Percentiles rank a stretch among this genome's conserved stretches.
Conservation (phyloP, 2,888 invertebrate species). For the Myopa tessellatipennis region DNA sequence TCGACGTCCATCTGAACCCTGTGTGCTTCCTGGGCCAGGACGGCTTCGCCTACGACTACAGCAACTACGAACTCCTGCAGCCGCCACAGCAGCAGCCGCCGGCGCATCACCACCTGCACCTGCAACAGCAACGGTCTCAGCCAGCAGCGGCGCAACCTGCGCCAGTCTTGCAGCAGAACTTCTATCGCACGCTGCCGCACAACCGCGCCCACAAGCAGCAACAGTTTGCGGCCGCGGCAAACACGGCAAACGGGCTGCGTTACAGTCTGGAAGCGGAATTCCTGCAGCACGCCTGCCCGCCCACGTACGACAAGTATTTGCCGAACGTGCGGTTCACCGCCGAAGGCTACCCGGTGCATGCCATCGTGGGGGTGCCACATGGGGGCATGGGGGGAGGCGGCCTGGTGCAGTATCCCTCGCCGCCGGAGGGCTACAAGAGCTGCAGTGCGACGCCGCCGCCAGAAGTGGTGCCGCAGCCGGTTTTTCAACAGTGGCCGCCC, state of each 20-base stretch:
- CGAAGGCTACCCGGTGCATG: slow-evolving; percentile 78
- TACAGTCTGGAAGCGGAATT: slow-evolving; percentile 77
- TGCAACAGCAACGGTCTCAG: slow-evolving; percentile 54
- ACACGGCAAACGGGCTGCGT: slow-evolving; percentile 71
- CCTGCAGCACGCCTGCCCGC: slow-evolving; percentile 69
- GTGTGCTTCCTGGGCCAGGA: slow-evolving; percentile 82
- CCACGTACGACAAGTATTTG: slow-evolving; percentile 71
- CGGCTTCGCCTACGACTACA: slow-evolving; percentile 73
- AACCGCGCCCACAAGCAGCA: slow-evolving; percentile 70
- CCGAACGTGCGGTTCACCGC: slow-evolving; percentile 79
- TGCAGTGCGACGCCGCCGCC: slow-evolving; percentile 48
- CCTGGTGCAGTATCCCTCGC: slow-evolving; percentile 74
- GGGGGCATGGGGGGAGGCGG: neutral
- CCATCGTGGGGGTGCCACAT: slow-evolving; percentile 60
- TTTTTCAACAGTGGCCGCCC: slow-evolving; percentile 70
- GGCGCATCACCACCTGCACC: slow-evolving; percentile 48
- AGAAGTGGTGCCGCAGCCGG: slow-evolving; percentile 22
- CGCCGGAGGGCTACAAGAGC: slow-evolving; percentile 75
- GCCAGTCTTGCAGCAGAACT: slow-evolving; percentile 67
- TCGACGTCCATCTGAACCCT: slow-evolving; percentile 80
- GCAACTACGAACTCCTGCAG: slow-evolving; percentile 65
- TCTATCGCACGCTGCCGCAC: slow-evolving; percentile 83
- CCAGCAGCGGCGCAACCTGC: slow-evolving; percentile 51
- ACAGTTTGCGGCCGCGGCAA: slow-evolving; percentile 66
- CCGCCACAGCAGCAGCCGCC: slow-evolving; percentile 49